These are phyloP conservation scores for Girardinus metallicus DNA, from an alignment of 2,797 vertebrate genomes.

Conservation along the genomic window DNA sequence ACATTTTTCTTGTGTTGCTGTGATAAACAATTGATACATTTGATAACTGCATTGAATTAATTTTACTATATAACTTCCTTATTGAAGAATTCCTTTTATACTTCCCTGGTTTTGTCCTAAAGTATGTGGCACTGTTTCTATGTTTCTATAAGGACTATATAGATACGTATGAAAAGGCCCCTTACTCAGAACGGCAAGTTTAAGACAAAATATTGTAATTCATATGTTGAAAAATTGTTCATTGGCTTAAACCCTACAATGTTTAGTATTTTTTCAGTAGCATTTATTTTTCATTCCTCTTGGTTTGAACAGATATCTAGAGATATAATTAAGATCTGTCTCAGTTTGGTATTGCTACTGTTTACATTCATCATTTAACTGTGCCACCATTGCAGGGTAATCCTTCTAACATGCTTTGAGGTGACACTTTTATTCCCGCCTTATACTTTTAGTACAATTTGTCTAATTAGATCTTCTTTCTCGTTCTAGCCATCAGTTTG, in stretches of 20 bases:
- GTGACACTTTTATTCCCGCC: constrained; percentile 9
- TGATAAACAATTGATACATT: background rate
- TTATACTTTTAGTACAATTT: constrained; percentile 12
- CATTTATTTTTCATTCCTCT: background rate
- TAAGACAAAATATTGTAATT: background rate
- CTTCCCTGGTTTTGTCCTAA: background rate
- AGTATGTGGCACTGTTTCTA: background rate
- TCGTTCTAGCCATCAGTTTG: constrained; percentile 7
- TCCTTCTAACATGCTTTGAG: constrained; percentile 13
- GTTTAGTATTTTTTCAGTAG: background rate
- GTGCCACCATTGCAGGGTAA: background rate
- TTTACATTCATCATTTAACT: constrained; percentile 4
- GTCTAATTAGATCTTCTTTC: constrained; percentile 32
- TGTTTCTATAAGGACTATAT: background rate
- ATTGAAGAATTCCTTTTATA: background rate
- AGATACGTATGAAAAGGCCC: background rate
- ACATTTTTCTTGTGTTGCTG: background rate
- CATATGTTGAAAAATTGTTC: background rate
- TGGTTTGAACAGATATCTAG: background rate
- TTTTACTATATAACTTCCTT: background rate
- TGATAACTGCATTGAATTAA: background rate
- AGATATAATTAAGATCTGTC: background rate
- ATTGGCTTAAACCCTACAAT: background rate
- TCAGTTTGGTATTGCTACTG: background rate
- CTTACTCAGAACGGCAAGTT: background rate